These are phyloP conservation scores for Nibea coibor DNA, from an alignment of 2,113 vertebrate species.

Conservation along the genomic window DNA sequence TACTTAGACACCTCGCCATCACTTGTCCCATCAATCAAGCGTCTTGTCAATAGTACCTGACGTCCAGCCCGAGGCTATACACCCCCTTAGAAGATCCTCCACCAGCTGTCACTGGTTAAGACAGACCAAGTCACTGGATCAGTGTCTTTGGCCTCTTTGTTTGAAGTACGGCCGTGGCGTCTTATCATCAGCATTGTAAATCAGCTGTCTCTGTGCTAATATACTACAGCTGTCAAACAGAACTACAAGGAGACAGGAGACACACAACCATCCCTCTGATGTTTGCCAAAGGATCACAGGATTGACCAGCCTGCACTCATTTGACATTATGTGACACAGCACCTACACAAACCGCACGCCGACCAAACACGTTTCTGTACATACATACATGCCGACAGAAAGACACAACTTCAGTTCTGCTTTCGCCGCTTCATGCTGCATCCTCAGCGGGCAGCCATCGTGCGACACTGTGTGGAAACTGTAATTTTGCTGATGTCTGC, in stretches of 20 bases:
- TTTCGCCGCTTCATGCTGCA: neutral
- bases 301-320: slow-evolving; percentile 60
- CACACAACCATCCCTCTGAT: slow-evolving; percentile 46
- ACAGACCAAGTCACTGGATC: slow-evolving; percentile 30
- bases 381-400: neutral
- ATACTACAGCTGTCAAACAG: slow-evolving; percentile 60
- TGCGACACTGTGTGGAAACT: neutral
- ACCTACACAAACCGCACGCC: slow-evolving; percentile 9
- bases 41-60: slow-evolving; percentile 22
- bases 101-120: slow-evolving; percentile 53
- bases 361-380: slow-evolving; percentile 12
- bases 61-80: neutral
- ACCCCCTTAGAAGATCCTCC: slow-evolving; percentile 23
- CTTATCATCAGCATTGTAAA: slow-evolving; percentile 52
- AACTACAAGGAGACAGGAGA: slow-evolving; percentile 18
- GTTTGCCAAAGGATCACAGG: slow-evolving; percentile 62
- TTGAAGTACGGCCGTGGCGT: slow-evolving; percentile 38
- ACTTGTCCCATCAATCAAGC: slow-evolving; percentile 4
- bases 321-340: slow-evolving; percentile 32
- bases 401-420: neutral
- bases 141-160: slow-evolving; percentile 51
- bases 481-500: slow-evolving; percentile 32
- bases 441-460: slow-evolving; percentile 28
- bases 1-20: slow-evolving; percentile 11
- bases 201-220: slow-evolving; percentile 60